These are phyloP conservation scores for Ganaspis sp. DNA, from an alignment of 1,140 invertebrate genomes.

Conservation along the genomic window DNA sequence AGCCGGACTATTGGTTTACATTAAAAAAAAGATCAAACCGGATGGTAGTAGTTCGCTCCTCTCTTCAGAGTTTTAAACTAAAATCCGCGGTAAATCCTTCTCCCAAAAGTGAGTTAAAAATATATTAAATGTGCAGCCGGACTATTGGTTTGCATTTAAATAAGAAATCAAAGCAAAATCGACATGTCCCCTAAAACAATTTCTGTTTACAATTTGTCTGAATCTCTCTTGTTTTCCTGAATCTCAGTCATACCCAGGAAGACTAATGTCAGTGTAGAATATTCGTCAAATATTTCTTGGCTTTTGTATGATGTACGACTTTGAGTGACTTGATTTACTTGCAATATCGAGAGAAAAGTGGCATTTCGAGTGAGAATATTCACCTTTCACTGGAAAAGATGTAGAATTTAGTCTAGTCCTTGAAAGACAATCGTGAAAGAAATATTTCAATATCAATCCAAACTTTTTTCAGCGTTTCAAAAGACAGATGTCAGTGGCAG, in stretches of 20 bases:
- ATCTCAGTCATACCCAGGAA: background rate
- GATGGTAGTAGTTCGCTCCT: too few relatives aligned
- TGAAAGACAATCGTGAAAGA: background rate
- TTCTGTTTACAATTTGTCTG: background rate
- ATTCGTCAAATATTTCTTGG: constrained; percentile 1
- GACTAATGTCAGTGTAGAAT: background rate
- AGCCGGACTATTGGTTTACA: too few relatives aligned
- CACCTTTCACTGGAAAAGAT: background rate
- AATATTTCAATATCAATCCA: background rate
- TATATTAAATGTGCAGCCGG: too few relatives aligned
- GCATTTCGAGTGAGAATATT: constrained; percentile 1
- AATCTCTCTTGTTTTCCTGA: background rate
- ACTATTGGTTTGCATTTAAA: too few relatives aligned
- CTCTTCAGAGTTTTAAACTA: too few relatives aligned
- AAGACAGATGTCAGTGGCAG: background rate
- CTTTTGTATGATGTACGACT: constrained; percentile 1
- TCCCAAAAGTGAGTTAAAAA: too few relatives aligned
- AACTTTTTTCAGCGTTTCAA: background rate
- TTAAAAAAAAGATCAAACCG: too few relatives aligned
- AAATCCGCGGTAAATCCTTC: too few relatives aligned
- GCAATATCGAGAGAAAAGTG: constrained; percentile 24
- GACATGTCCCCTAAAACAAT: too few relatives aligned
- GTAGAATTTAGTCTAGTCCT: background rate
- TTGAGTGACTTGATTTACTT: constrained; percentile 20
- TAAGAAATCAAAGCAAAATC: too few relatives aligned